Percentiles rank a stretch among this genome's conserved stretches.
Conservation (phyloP, 2,797 vertebrate genomes). For the Huso huso region DNA sequence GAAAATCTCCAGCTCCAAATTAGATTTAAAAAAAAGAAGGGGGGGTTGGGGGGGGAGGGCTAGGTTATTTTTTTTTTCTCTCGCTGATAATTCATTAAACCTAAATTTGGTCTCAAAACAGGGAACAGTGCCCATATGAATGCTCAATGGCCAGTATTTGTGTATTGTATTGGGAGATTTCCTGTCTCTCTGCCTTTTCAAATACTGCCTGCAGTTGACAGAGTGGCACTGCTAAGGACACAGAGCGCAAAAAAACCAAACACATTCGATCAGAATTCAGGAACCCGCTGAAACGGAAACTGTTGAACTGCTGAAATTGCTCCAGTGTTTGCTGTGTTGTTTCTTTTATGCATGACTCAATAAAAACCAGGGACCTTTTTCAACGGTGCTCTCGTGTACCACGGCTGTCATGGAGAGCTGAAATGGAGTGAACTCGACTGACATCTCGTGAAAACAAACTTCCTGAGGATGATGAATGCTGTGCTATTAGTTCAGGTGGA, state of each 20-base stretch:
- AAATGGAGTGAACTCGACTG: no score
- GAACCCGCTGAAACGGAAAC: neutral
- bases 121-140: no score
- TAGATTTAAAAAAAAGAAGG: no score
- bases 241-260: neutral
- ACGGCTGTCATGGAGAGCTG: neutral
- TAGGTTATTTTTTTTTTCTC: no score
- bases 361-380: neutral
- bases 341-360: neutral
- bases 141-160: no score
- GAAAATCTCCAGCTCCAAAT: no score
- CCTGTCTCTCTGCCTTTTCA: conserved; percentile 20
- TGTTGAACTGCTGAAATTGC: neutral
- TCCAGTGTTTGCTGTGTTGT: neutral
- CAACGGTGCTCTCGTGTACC: neutral
- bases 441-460: no score
- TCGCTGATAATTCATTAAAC: no score
- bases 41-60: no score
- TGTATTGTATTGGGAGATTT: neutral
- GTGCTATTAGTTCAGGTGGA: no score
- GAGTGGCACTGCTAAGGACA: neutral
- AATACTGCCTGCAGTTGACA: neutral
- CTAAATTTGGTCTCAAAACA: no score
- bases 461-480: no score
- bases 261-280: neutral